A percentile compares a stretch with the other conserved stretches of the same genome.
These are phyloP conservation scores for Athalia rosae DNA, from an alignment of 2,888 invertebrate species.

Conservation along the genomic window DNA sequence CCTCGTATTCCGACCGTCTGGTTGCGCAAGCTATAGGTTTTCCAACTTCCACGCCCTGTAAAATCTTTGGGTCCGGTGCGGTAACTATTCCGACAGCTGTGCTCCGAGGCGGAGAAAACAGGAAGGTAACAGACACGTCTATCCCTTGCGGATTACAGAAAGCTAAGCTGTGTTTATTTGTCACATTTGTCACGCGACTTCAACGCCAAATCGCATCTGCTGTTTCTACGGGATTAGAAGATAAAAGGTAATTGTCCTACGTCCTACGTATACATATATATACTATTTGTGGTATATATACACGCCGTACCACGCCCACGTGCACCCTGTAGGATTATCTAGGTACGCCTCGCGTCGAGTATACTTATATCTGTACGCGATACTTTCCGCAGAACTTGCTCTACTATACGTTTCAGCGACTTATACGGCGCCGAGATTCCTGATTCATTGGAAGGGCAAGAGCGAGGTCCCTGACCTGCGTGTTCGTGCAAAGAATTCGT, in stretches of 20 bases:
- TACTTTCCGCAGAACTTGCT: background rate
- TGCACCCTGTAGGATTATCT: background rate
- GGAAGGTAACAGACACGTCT: slow-evolving; percentile 48
- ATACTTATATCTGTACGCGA: slow-evolving; percentile 10
- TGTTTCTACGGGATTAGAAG: slow-evolving; percentile 46
- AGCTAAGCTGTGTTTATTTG: slow-evolving; percentile 59
- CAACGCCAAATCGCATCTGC: slow-evolving; percentile 45
- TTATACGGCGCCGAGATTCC: slow-evolving; percentile 6
- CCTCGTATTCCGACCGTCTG: background rate
- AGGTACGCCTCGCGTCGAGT: background rate
- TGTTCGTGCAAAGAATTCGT: too few relatives aligned
- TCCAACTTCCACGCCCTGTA: background rate
- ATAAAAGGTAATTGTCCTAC: slow-evolving; percentile 42
- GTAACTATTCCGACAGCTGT: slow-evolving; percentile 39
- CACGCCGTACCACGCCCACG: too few relatives aligned
- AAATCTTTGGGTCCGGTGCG: slow-evolving; percentile 1
- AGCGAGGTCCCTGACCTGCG: too few relatives aligned
- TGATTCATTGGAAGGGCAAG: too few relatives aligned
- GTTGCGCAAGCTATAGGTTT: background rate
- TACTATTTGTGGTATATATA: background rate
- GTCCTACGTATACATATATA: slow-evolving; percentile 3
- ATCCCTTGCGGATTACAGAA: slow-evolving; percentile 57
- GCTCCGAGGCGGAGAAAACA: slow-evolving; percentile 38
- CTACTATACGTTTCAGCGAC: background rate
- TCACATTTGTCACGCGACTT: slow-evolving; percentile 54